Percentiles rank a stretch among this genome's conserved stretches.
phyloP scores from a whole-genome alignment of 1,140 invertebrate species.

The Camponotus vicinus region DNA sequence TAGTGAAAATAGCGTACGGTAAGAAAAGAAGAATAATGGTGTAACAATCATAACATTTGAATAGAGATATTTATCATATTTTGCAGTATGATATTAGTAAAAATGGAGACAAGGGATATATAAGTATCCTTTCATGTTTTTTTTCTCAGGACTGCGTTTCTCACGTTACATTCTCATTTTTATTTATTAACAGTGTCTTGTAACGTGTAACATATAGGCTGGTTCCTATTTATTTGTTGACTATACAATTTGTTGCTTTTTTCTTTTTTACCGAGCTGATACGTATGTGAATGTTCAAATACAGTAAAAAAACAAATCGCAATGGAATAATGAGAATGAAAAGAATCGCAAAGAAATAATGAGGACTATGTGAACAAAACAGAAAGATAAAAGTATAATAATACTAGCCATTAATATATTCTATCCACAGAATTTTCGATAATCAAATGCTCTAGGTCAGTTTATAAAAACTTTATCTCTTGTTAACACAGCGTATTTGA shows the following conservation, averaged over 20 bases:
- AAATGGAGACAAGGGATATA: background rate
- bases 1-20: slow-evolving; percentile 81
- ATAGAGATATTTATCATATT: background rate
- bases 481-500: slow-evolving; percentile 36
- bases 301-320: slow-evolving; percentile 5
- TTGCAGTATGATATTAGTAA: background rate
- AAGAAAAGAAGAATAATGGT: slow-evolving; percentile 81
- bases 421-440: slow-evolving; percentile 25
- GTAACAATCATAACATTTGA: slow-evolving; percentile 24
- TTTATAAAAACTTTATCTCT: slow-evolving; percentile 62
- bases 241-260: slow-evolving; percentile 63
- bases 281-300: slow-evolving; percentile 12
- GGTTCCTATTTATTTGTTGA: slow-evolving; percentile 77
- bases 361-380: slow-evolving; percentile 33
- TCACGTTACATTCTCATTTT: slow-evolving; percentile 30
- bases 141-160: slow-evolving; percentile 46
- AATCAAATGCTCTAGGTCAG: slow-evolving; percentile 67
- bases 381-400: slow-evolving; percentile 1
- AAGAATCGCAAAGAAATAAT: background rate
- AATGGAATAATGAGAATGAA: background rate
- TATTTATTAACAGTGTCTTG: slow-evolving; percentile 34
- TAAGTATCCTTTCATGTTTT: slow-evolving; percentile 13
- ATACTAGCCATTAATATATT: slow-evolving; percentile 3
- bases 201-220: slow-evolving; percentile 83
- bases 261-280: slow-evolving; percentile 31